phyloP scores from a whole-genome alignment of 2,888 invertebrate species.

The Trachelus troglodyta region DNA sequence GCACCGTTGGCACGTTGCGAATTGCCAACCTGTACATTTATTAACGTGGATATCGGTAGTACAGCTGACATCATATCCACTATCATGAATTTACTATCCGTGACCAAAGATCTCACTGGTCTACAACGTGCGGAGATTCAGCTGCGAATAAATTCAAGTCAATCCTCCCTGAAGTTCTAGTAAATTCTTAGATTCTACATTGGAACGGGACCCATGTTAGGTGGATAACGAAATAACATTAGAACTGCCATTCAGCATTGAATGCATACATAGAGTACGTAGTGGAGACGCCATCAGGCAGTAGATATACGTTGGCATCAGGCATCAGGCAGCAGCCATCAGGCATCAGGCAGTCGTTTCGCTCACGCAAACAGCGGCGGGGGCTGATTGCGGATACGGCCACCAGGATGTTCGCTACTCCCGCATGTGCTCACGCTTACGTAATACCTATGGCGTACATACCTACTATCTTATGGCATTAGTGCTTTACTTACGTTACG shows the following conservation, averaged over 20 bases:
- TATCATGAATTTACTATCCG: background rate
- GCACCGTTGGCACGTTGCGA: background rate
- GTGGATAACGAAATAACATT: background rate
- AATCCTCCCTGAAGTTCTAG: background rate
- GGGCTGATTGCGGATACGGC: constrained; percentile 23
- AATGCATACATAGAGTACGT: background rate
- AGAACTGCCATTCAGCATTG: background rate
- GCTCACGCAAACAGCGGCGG: constrained; percentile 21
- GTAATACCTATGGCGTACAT: constrained; percentile 26
- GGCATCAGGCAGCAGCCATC: background rate
- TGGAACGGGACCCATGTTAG: background rate
- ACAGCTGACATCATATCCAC: background rate
- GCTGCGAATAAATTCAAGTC: background rate
- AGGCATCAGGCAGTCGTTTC: background rate
- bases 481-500: constrained; percentile 34
- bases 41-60: background rate
- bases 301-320: background rate
- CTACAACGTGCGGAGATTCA: background rate
- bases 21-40: background rate
- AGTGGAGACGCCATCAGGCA: background rate
- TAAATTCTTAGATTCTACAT: background rate
- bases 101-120: background rate
- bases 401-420: constrained; percentile 30
- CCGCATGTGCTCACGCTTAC: constrained; percentile 28
- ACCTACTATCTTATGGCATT: constrained; percentile 34